Evolutionary conservation across 2,888 invertebrate species (phyloP), one percentile per base, ranked within the genome.

Genomic region (Cybosia mesomella): DNA sequence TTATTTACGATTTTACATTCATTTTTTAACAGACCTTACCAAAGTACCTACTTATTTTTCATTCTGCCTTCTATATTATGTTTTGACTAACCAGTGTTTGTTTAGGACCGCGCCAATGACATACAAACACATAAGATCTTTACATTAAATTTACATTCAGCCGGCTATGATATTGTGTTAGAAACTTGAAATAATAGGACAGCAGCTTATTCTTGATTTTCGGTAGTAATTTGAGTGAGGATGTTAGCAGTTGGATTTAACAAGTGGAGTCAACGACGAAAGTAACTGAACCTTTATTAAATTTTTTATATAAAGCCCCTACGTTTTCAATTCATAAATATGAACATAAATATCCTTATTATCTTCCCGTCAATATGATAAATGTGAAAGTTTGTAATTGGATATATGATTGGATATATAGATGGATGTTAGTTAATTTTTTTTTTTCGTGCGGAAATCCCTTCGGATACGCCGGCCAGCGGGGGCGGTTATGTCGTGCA

Each of bases 71-170:
- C 39, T 73, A 67, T 75, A 77, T 81, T 73, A 72, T 76, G 76
- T 74, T 79, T 74, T 73, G 69, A 71, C 66, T 64, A 32, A 39
- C 72, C 63, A 28, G 21, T 74, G 79, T 81, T 80, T 79, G 68
- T 68, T 79, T 81, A 81, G 80, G 80, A 79, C 69, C 43, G 53
- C 22, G 59, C 57, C 61, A 60, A 61, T 67, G 70, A 71, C 69
- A 71, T 39, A 68, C 70, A 64, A 67, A 78, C 70, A 69, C 57
- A 73, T 66, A 72, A 54, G 39, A 61, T 62, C 21, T 53, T 70
- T 67, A 60, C 28, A 22, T 36, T 49, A 49, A 57, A 67, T 22
- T 65, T 68, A 63, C 63, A 57, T 54, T 34, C 9, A 15, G 63
- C 28, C 21, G 13, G 21, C 24, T 24, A 43, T 21, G 53, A 32